Evolutionary conservation across 2,113 vertebrate genomes (phyloP), one percentile per base, ranked within the genome.

Genomic region (Antigone vipio): DNA sequence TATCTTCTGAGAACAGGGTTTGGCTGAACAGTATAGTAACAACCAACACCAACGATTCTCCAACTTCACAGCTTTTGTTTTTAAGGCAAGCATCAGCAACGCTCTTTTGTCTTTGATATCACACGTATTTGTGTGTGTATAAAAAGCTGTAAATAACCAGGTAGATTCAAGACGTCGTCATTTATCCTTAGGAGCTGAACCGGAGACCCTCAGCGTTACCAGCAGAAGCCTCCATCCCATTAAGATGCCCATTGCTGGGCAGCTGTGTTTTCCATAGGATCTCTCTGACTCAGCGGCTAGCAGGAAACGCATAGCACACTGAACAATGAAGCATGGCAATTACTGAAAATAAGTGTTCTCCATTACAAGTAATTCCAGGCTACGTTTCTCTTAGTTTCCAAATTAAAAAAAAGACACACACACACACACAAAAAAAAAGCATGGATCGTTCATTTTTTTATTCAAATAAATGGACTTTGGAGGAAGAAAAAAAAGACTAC

Each of bases 391-490:
- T 44, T 55, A 19, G 38, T 89, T 84, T 88, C 38, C 6, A 77
- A 89, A 78, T 30, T 9, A 4, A 38, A 71, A 30, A 30, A 73
- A 64, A 34, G 9, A 16, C 27, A 18, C 11, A 49, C 40, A 42
- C 40, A 42, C 40, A 42, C 40, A 38, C 38, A 38, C 38, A 92
- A 80, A 71, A 29, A 29, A 30, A 79, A 67, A 19, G 27, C 34
- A 26, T 17, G 15, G 47, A 94, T 84, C 94, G 72, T 73, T 97
- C 72, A 95, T 75, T 49, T 94, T 96, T 93, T 74, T 34, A 97
- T 94, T 98, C 95, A 96, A 97, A 96, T 97, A 98, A 91, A 95
- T 19, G 86, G 59, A 94, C 88, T 81, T 92, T 67, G 85, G 93
- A 92, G 91, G 71, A 97, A 52, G 32, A 23, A 63, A 44, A 92